Evolutionary conservation across 1,140 invertebrate species (phyloP).

Genomic region (Olivierus martensii): DNA sequence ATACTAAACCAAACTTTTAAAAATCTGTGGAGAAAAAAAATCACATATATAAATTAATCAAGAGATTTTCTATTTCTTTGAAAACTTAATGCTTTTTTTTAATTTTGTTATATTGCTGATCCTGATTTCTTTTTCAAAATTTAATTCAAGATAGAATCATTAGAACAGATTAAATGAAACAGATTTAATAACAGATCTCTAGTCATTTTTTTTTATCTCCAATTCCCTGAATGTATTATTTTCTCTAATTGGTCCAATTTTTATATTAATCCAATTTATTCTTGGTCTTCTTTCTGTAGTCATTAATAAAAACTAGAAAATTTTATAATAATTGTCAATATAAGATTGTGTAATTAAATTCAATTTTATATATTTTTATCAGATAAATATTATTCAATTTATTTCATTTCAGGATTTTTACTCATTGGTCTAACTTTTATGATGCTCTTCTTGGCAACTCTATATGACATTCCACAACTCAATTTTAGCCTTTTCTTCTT

Average conservation of each 20-base stretch:
- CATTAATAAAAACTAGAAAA: background rate
- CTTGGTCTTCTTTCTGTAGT: background rate
- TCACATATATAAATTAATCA: too few relatives aligned
- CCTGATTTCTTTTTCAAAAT: too few relatives aligned
- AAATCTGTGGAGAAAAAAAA: too few relatives aligned
- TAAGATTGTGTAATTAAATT: too few relatives aligned
- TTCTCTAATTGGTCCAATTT: background rate
- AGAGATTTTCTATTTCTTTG: too few relatives aligned
- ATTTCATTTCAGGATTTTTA: conserved; percentile 49
- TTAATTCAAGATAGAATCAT: too few relatives aligned
- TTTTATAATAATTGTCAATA: background rate
- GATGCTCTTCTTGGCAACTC: conserved; percentile 63
- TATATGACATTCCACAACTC: conserved; percentile 74
- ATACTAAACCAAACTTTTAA: too few relatives aligned
- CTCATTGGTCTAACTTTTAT: conserved; percentile 63
- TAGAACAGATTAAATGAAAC: too few relatives aligned
- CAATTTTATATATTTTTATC: background rate
- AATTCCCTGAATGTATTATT: background rate
- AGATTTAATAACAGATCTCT: too few relatives aligned
- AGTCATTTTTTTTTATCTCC: too few relatives aligned
- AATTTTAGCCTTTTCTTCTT: conserved; percentile 64
- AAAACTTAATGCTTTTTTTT: too few relatives aligned
- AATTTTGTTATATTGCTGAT: too few relatives aligned
- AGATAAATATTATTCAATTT: background rate
- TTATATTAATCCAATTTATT: background rate